Evolutionary conservation across 2,113 vertebrate species (phyloP), one percentile per base, ranked within the genome.

Genomic region (Rhinolophus sinicus): DNA sequence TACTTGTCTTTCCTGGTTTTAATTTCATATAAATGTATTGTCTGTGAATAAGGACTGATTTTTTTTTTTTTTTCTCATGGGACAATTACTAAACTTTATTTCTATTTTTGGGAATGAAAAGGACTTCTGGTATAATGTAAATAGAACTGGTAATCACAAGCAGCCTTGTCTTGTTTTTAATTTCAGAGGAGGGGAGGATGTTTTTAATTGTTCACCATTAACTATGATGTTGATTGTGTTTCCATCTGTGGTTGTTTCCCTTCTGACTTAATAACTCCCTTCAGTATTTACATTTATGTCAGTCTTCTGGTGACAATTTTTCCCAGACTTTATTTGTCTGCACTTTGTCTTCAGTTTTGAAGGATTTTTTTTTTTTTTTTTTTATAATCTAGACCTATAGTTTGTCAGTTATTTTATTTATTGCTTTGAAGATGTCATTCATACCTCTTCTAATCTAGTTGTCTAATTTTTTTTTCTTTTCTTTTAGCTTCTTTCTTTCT

Each of bases 271-370:
- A 80, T 54, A 72, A 88, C 56, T 84, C 78, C 47, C 70, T 90
- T 75, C 58, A 88, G 4, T 93, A 83, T 84, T 87, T 93, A 56
- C 33, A 64, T 69, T 93, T 35, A 38, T 44, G 47, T 56, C 81
- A 90, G 11, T 96, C 81, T 90, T 96, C 69, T 70, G 35, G 52
- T n/a, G 85, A 65, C 52, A 90, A 83, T 93, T 90, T 96, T 21
- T 64, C 38, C 33, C 15, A 38, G 47, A 56, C 44, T 65, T 90
- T 65, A 90, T 62, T 75, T 90, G 38, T 35, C 33, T 60, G 21
- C 60, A 67, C 5, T 80, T 94, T 92, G 52, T 12, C 22, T 96
- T 90, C 80, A 50, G 22, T 58, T 91, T 84, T 88, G 83, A 87
- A 58, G 35, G 44, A 38, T 21, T 44, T 13, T 76, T 87, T 92